Conservation (phyloP, 2,113 vertebrate species). For the Tachycineta bicolor region DNA sequence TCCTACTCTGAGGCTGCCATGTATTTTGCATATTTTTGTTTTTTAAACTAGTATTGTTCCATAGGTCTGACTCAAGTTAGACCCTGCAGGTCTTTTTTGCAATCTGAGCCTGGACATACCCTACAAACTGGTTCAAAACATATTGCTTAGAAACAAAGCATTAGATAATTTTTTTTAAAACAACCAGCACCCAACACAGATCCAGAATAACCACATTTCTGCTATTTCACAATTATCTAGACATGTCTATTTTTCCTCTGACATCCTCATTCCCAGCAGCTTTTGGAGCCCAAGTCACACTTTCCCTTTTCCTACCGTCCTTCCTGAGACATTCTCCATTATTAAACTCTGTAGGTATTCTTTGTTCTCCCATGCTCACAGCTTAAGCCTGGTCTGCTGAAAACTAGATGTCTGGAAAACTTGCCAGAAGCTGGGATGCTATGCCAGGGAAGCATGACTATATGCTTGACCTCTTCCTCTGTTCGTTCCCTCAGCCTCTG, state of each 20-base stretch:
- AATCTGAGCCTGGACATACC: background rate
- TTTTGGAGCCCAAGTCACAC: conserved; percentile 25
- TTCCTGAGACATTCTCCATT: conserved; percentile 29
- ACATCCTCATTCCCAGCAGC: conserved; percentile 31
- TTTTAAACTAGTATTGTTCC: background rate
- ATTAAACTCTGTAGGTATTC: conserved; percentile 55
- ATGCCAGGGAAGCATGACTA: conserved; percentile 70
- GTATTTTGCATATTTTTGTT: background rate
- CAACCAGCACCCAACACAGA: background rate
- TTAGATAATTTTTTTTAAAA: conserved; percentile 27
- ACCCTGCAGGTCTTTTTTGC: background rate
- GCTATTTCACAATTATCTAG: conserved; percentile 12
- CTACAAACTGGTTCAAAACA: conserved; percentile 13
- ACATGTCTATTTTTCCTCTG: background rate
- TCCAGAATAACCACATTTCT: background rate
- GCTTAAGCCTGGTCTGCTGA: conserved; percentile 41
- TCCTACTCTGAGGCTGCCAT: background rate
- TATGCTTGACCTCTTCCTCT: conserved; percentile 67
- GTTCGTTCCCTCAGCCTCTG: conserved; percentile 44
- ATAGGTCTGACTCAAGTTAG: background rate
- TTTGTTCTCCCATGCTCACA: conserved; percentile 43
- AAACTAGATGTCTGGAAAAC: conserved; percentile 66
- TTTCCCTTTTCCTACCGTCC: conserved; percentile 9
- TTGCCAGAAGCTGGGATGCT: conserved; percentile 57
- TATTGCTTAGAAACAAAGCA: conserved; percentile 5